Evolutionary conservation across 2,113 vertebrate species (phyloP).

Genomic region (Xenopus laevis): DNA sequence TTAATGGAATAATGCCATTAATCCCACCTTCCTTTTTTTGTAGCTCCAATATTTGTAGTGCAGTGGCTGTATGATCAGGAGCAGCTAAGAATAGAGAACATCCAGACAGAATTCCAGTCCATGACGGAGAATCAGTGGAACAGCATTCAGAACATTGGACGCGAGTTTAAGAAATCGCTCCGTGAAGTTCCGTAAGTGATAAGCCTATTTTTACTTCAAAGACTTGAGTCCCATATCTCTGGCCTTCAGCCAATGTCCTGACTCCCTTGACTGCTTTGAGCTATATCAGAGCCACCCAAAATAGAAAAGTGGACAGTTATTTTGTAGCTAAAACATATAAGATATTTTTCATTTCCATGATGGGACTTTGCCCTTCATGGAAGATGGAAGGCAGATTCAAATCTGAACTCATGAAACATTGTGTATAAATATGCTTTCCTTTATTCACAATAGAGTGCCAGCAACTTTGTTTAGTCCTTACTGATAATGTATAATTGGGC

Average conservation of each 20-base stretch:
- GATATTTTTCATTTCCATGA: too few species aligned
- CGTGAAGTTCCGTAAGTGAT: conserved; percentile 69
- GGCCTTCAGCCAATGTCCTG: background rate
- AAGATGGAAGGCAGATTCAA: too few species aligned
- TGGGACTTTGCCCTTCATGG: too few species aligned
- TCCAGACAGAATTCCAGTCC: conserved; percentile 68
- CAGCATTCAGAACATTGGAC: conserved; percentile 73
- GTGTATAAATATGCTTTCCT: too few species aligned
- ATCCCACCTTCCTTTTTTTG: background rate
- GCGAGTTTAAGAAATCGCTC: conserved; percentile 71
- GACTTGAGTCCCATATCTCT: conserved; percentile 6
- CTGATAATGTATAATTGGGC: too few species aligned
- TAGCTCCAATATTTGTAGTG: conserved; percentile 74
- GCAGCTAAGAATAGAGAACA: conserved; percentile 74
- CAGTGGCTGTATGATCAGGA: conserved; percentile 82
- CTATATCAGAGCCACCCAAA: background rate
- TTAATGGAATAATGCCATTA: too few species aligned
- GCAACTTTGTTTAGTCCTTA: too few species aligned
- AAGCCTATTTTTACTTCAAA: conserved; percentile 16
- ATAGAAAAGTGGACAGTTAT: too few species aligned
- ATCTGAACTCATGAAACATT: too few species aligned
- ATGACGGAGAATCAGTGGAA: conserved; percentile 73
- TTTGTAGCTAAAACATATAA: too few species aligned
- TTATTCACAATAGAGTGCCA: too few species aligned
- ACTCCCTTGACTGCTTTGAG: background rate